Conservation (phyloP, 2,113 vertebrate genomes). For the Maccullochella peelii region DNA sequence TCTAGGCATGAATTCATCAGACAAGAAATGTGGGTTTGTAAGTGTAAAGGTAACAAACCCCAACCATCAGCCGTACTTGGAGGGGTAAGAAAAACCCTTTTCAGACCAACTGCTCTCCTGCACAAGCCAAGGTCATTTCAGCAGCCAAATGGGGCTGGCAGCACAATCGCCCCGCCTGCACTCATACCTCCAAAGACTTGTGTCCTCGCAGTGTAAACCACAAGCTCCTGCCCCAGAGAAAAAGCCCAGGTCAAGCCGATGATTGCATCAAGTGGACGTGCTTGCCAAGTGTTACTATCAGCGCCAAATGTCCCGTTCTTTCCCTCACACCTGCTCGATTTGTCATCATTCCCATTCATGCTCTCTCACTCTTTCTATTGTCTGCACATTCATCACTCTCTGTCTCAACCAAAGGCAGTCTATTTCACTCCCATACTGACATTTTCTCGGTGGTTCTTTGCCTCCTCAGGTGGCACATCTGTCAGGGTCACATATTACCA, state of each 20-base stretch:
- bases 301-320: slow-evolving; percentile 48
- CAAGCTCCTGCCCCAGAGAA: slow-evolving; percentile 25
- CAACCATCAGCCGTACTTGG: not conserved
- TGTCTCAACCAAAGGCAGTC: slow-evolving; percentile 10
- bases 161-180: slow-evolving; percentile 1
- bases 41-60: not conserved
- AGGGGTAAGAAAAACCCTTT: not conserved
- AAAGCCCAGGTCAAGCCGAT: slow-evolving; percentile 35
- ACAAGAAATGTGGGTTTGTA: not conserved
- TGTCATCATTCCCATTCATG: slow-evolving; percentile 34
- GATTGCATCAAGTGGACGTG: slow-evolving; percentile 40
- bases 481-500: not conserved
- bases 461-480: not conserved
- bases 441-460: not conserved
- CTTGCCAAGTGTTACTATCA: slow-evolving; percentile 55
- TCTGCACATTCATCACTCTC: slow-evolving; percentile 40
- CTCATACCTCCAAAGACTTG: slow-evolving; percentile 25
- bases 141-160: slow-evolving; percentile 50
- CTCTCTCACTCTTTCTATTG: slow-evolving; percentile 27
- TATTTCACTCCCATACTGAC: not conserved
- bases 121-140: slow-evolving; percentile 56
- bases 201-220: slow-evolving; percentile 44
- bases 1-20: not conserved
- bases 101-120: not conserved
- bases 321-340: slow-evolving; percentile 50